Base-by-base conservation (phyloP, 2,888 invertebrate species). In the Lumbricus terrestris region DNA sequence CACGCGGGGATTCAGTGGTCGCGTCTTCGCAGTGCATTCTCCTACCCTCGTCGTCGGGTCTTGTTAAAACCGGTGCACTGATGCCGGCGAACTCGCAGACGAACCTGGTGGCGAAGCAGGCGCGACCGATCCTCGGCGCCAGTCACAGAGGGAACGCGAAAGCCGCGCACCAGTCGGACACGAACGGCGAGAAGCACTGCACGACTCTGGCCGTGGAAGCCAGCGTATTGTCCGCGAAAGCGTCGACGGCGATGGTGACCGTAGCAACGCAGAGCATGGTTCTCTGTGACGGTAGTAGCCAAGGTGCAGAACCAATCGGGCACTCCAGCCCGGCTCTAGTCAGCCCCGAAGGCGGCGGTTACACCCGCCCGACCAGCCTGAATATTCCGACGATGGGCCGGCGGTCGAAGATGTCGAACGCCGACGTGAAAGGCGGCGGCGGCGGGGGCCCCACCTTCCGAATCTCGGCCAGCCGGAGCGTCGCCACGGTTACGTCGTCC, bases 81-180 rank as follows among this genome's bases (percentile, higher is more conserved):
- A 35, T 85, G 15, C 85, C 85, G 16, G 85, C 23, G 85, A 37
- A 34, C 6, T 35, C 85, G 11, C 85, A 85, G 85, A 85, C 85
- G 23, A n/a, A n/a, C 54, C 33, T 34, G 23, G 37, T 69, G 20
- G 29, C 35, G 23, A 89, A 89, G 33, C 89, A n/a, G 18, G 82
- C 82, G 38, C 15, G 89, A 35, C 89, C 89, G 16, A 89, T 89
- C 33, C 82, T 89, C 37, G 89, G 89, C 15, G 89, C 82, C 34
- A 85, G 85, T 85, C 85, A 85, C n/a, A 34, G 37, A 37, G 35
- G 20, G 35, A 37, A 37, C 34, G 85, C 35, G 1, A 20, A 5
- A 13, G 34, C 85, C 11, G 2, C 34, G 8, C 85, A 85, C 37
- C 85, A 85, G 85, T 85, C 37, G 0, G 85, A 85, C 34, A n/a